These are phyloP conservation scores for Oryzias melastigma DNA, from an alignment of 2,113 vertebrate genomes.

Conservation along the genomic window DNA sequence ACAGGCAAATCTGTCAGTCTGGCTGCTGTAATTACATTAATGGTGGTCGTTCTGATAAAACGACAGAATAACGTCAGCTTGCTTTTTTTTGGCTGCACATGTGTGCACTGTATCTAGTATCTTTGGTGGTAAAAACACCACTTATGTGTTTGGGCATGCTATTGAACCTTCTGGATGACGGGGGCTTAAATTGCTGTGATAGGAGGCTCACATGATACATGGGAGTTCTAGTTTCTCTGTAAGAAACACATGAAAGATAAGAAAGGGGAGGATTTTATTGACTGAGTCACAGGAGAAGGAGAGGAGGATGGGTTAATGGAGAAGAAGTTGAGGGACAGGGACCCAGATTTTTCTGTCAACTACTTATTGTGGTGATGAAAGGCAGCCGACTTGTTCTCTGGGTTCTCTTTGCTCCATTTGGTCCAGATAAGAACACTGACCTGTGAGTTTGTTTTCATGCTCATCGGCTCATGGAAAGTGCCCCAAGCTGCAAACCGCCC, in stretches of 20 bases:
- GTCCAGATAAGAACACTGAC: constrained; percentile 35
- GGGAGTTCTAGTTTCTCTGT: constrained; percentile 18
- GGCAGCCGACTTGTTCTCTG: constrained; percentile 15
- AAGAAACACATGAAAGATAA: constrained; percentile 21
- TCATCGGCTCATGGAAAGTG: constrained; percentile 30
- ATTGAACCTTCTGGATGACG: constrained; percentile 55
- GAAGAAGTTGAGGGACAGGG: not conserved
- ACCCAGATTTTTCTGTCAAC: constrained; percentile 7
- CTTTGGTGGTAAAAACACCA: constrained; percentile 24
- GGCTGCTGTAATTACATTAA: constrained; percentile 7
- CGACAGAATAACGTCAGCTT: not conserved
- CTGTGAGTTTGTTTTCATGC: constrained; percentile 15
- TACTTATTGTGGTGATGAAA: constrained; percentile 13
- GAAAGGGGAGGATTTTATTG: constrained; percentile 26
- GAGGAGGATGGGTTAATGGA: constrained; percentile 2
- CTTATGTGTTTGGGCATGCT: constrained; percentile 10
- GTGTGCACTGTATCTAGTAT: constrained; percentile 10
- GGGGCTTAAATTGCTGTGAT: constrained; percentile 48
- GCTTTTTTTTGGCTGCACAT: not conserved
- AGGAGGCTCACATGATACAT: constrained; percentile 39
- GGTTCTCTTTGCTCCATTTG: constrained; percentile 38
- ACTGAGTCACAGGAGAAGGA: constrained; percentile 43
- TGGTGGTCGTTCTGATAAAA: not conserved
- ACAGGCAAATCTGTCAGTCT: constrained; percentile 11
- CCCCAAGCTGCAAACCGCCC: constrained; percentile 9